These are phyloP conservation scores for Lithobates pipiens DNA, from an alignment of 2,797 vertebrate genomes.

Conservation along the genomic window DNA sequence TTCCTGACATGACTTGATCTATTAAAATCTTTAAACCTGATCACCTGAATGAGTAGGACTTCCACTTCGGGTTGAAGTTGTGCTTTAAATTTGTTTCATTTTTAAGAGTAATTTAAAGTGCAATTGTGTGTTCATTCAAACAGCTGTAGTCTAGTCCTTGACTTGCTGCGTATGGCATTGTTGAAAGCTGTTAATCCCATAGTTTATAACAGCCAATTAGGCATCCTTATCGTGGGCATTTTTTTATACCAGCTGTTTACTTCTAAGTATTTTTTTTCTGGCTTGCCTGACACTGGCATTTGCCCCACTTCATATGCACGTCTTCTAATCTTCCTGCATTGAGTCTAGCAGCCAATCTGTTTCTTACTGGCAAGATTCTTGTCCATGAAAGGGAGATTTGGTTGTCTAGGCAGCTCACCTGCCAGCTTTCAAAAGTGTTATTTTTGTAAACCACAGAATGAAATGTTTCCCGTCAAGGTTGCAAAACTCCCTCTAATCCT, in stretches of 20 bases:
- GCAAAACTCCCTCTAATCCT: too few species aligned
- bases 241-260: slow-evolving; percentile 38
- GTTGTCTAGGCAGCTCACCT: not conserved
- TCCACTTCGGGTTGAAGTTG: too few species aligned
- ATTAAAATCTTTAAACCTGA: too few species aligned
- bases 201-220: slow-evolving; percentile 27
- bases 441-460: too few species aligned
- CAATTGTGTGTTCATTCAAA: slow-evolving; percentile 14
- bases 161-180: slow-evolving; percentile 9
- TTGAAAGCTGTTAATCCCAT: slow-evolving; percentile 47
- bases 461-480: too few species aligned
- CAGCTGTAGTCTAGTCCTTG: slow-evolving; percentile 18
- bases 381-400: not conserved
- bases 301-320: not conserved
- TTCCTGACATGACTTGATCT: too few species aligned
- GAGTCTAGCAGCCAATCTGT: not conserved
- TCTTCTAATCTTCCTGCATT: not conserved
- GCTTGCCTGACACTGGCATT: not conserved
- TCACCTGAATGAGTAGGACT: too few species aligned
- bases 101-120: too few species aligned
- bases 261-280: not conserved
- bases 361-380: not conserved
- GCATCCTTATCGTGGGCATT: slow-evolving; percentile 18
- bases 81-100: too few species aligned
- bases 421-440: too few species aligned